phyloP scores from a whole-genome alignment of 2,113 vertebrate species.

The Mustelus asterias region DNA sequence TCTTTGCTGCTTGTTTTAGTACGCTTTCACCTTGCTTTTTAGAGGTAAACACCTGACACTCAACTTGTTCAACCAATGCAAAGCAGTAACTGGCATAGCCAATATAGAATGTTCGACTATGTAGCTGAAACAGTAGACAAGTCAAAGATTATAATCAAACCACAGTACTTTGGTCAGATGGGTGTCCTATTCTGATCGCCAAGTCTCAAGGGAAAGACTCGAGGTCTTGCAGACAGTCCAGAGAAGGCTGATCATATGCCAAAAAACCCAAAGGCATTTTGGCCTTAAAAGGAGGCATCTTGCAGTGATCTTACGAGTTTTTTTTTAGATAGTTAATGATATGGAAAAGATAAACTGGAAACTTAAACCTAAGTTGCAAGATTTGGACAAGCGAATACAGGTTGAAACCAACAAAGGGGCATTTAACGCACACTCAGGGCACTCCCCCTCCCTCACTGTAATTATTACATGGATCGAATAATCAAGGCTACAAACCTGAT shows the following conservation, averaged over 20 bases:
- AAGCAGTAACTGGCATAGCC: not conserved
- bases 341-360: not conserved
- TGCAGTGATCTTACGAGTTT: not conserved
- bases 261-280: not conserved
- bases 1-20: not conserved
- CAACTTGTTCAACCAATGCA: not conserved
- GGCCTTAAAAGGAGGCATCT: not conserved
- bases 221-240: not conserved
- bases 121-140: not conserved
- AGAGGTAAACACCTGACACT: not conserved
- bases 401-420: not conserved
- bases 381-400: not conserved
- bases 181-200: not conserved
- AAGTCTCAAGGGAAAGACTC: not conserved
- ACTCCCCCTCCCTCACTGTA: no score
- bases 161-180: not conserved
- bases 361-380: not conserved
- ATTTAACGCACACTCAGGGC: not conserved
- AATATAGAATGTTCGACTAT: not conserved
- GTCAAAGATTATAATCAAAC: not conserved
- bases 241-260: not conserved
- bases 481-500: not conserved
- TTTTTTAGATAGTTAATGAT: not conserved
- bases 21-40: not conserved
- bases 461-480: not conserved